Evolutionary conservation across 2,888 invertebrate genomes (phyloP), one percentile per base, ranked within the genome.

Genomic region (Nipponacmea schrenckii): DNA sequence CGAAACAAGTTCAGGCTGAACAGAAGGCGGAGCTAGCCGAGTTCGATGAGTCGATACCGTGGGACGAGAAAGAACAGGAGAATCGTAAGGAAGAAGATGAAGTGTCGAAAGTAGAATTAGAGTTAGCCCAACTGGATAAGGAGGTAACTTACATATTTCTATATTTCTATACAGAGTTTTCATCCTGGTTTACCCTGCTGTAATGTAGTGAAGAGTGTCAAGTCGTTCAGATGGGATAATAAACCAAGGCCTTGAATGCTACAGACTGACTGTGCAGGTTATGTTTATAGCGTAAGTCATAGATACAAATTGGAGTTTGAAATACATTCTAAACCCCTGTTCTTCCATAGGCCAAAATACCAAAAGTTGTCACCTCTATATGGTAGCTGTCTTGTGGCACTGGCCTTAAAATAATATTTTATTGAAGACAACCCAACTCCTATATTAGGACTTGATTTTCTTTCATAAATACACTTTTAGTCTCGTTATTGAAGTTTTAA

Each of bases 11-110:
- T 3, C 94, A 94, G 74, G 96, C 95, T 5, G 97, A 98, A 90
- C 94, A 76, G 94, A 86, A 87, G 71, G 89, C 88, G 7, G 89
- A 89, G 74, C 91, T 97, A 79, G 96, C 95, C 0, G 97, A 97
- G 90, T 97, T 97, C 90, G 97, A 97, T 90, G 97, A 98, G 90
- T 94, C 93, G 83, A 94, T 96, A 90, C 96, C 97, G 64, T 91
- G 96, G 79, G 94, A 94, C 72, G 94, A 94, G 71, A 91, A 91
- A 75, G 87, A 85, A 70, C 85, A 83, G 4, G 85, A 84, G 64
- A 72, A 73, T 26, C 79, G 76, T 48, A 80, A 81, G 62, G 82
- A 84, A 50, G 83, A 85, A 20, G 87, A 87, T 15, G 87, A 89
- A 26, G 77, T 85, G 48, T 88, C 89, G 12, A 85, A 85, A 72